Conservation (phyloP, 2,113 vertebrate genomes). For the Dinomys branickii region DNA sequence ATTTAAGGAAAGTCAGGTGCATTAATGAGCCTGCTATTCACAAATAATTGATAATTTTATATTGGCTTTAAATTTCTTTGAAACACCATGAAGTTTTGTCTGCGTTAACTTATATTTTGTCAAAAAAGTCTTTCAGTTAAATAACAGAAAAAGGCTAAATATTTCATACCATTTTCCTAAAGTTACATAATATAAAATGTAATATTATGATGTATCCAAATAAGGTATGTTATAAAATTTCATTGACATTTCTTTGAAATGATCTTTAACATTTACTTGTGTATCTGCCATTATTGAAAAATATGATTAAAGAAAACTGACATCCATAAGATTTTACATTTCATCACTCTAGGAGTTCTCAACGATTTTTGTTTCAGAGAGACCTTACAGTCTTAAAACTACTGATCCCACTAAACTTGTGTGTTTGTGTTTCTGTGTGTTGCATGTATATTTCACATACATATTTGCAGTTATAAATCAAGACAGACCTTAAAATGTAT, state of each 20-base stretch:
- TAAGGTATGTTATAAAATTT: not conserved
- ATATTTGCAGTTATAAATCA: not conserved
- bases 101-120: not conserved
- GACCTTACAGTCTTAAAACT: not conserved
- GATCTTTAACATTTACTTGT: not conserved
- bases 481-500: not conserved
- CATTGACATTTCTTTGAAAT: not conserved
- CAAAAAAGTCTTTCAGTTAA: not conserved
- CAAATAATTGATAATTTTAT: slow-evolving; percentile 5
- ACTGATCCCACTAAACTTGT: not conserved
- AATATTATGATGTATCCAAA: not conserved
- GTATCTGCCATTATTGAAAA: not conserved
- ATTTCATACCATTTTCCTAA: not conserved
- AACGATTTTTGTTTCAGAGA: not conserved
- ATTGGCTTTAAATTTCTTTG: not conserved
- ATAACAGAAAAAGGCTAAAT: not conserved
- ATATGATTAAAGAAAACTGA: not conserved
- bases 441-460: not conserved
- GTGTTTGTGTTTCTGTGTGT: not conserved
- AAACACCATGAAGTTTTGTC: not conserved
- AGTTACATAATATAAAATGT: not conserved
- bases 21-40: not conserved
- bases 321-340: not conserved
- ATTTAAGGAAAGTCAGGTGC: not conserved
- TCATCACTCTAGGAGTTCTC: not conserved